Evolutionary conservation across 2,113 vertebrate genomes (phyloP).

Genomic region (Egretta garzetta): DNA sequence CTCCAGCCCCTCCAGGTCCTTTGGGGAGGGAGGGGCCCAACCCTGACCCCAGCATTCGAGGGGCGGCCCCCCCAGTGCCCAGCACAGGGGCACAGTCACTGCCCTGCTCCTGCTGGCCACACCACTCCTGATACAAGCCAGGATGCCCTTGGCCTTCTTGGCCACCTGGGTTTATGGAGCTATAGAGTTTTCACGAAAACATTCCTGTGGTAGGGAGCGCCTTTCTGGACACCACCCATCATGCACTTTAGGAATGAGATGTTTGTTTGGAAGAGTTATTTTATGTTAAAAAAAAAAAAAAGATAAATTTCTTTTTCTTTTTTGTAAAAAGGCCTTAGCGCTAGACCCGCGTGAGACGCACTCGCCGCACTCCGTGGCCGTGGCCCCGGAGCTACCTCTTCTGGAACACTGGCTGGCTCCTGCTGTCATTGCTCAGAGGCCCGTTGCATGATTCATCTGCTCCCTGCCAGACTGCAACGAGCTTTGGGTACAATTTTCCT

Average conservation of each 20-base stretch:
- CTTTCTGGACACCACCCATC: not conserved
- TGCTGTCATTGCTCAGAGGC: not conserved
- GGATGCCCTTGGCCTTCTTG: too few relatives aligned
- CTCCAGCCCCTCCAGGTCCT: too few relatives aligned
- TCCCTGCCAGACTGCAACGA: not conserved
- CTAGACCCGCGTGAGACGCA: fast-evolving
- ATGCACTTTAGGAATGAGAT: not conserved
- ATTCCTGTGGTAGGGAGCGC: not conserved
- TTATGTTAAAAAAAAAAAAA: not conserved
- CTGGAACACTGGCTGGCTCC: not conserved
- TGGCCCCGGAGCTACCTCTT: not conserved
- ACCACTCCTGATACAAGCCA: too few relatives aligned
- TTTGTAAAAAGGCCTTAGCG: not conserved
- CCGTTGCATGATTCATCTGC: not conserved
- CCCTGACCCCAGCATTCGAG: too few relatives aligned
- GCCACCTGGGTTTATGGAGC: not conserved
- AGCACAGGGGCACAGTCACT: too few relatives aligned
- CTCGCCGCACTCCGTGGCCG: fast-evolving
- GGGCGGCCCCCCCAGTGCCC: too few relatives aligned
- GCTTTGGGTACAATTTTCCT: not conserved
- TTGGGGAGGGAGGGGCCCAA: too few relatives aligned
- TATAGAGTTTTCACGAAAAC: not conserved
- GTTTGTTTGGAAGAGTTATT: not conserved
- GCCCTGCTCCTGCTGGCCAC: too few relatives aligned
- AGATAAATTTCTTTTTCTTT: not conserved